phyloP scores from a whole-genome alignment of 2,888 invertebrate species.

The Idaea straminata region DNA sequence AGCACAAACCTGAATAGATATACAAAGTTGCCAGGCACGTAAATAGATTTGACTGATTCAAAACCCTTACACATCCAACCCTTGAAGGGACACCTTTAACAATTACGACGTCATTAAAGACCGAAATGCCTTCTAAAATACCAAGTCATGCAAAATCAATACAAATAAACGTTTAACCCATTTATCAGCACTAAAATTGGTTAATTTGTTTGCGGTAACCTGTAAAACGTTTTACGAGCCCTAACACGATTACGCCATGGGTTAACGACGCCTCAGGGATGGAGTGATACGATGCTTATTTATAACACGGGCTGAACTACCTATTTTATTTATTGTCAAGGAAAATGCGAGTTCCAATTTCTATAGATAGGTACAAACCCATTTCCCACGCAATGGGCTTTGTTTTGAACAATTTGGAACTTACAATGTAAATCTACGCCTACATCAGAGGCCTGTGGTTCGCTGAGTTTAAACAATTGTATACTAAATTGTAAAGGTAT shows the following conservation, averaged over 20 bases:
- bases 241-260: constrained; percentile 58
- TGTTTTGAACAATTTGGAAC: not conserved
- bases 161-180: constrained; percentile 45
- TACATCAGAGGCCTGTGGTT: no score
- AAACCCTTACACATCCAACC: not conserved
- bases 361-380: not conserved
- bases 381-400: not conserved
- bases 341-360: constrained; percentile 2
- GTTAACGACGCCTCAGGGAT: constrained; percentile 59
- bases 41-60: no score
- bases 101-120: not conserved
- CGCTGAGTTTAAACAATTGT: no score
- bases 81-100: not conserved
- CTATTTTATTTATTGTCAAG: constrained; percentile 29
- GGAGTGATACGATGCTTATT: constrained; percentile 46
- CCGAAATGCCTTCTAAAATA: constrained; percentile 2
- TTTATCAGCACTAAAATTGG: constrained; percentile 57
- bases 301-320: constrained; percentile 40
- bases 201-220: constrained; percentile 65
- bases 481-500: no score
- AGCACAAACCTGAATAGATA: no score
- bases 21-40: no score
- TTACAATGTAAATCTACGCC: not conserved
- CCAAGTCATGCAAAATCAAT: constrained; percentile 36
- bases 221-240: constrained; percentile 61